These are phyloP conservation scores for Chaenocephalus aceratus DNA, from an alignment of 2,113 vertebrate genomes.

Conservation along the genomic window DNA sequence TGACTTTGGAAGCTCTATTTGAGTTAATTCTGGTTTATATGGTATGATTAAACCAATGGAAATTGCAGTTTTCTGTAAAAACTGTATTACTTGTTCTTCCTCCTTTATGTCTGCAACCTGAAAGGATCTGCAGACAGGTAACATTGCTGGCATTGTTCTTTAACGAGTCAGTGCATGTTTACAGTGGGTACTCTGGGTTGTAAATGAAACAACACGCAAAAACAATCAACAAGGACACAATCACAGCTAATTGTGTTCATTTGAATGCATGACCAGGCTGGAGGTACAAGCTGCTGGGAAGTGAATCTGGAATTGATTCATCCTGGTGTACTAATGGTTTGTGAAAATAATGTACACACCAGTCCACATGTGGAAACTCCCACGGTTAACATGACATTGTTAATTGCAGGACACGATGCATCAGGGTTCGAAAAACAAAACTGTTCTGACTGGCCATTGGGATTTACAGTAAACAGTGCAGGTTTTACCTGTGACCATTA, in stretches of 20 bases:
- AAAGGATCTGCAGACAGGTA: neutral
- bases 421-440: neutral
- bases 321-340: neutral
- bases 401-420: neutral
- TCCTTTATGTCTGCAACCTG: neutral
- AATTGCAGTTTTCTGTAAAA: neutral
- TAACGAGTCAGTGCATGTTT: neutral
- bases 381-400: slow-evolving; percentile 3
- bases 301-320: slow-evolving; percentile 11
- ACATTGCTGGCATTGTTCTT: neutral
- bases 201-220: neutral
- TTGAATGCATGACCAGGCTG: slow-evolving; percentile 6
- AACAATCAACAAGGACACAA: neutral
- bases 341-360: slow-evolving; percentile 15
- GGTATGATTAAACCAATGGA: neutral
- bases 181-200: neutral
- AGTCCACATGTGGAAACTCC: neutral
- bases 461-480: neutral
- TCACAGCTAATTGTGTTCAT: neutral
- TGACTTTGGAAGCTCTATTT: neutral
- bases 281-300: slow-evolving; percentile 12
- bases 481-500: neutral
- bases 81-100: neutral
- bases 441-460: neutral
- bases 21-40: neutral